Evolutionary conservation across 2,888 invertebrate species (phyloP), one percentile per base, ranked within the genome.

Genomic region (Tridacna gigas): DNA sequence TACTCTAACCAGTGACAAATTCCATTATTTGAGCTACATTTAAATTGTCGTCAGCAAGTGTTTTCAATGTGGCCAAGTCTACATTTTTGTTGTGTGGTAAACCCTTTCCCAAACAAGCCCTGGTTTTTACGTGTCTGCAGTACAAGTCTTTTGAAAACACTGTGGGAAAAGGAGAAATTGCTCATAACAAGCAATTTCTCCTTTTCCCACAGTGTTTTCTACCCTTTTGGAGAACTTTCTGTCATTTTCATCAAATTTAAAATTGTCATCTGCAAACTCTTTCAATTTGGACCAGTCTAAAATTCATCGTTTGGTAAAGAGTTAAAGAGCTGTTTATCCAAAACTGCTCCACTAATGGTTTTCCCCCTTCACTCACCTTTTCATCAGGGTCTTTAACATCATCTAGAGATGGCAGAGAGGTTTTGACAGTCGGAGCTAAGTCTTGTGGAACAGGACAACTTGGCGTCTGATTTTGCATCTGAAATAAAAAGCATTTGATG

Each of bases 381-480:
- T 93, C 93, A 61, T 90, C 91, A 20, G 91, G 91, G 75, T 92
- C 91, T 28, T 88, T 89, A 25, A 89, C 81, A 51, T 89, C 88
- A 79, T 92, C 92, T 20, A 93, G 82, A 37, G 92, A 92, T 0
- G 92, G 91, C 37, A 93, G 78, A n/a, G 93, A 91, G 15, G 91
- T 90, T 61, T 90, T 89, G 20, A 83, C 82, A 9, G 90, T 89
- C n/a, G 82, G 80, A 3, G 84, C 73, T 25, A 80, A 66, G 15
- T 81, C 79, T 73, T 80, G 66, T 20, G 84, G 78, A 47, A 80
- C 47, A 25, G 84, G 15, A 28, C 37, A 37, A 48, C 47, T 18
- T 13, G 67, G 7, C n/a, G 45, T n/a, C 20, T 67, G 67, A 11
- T 67, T 45, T 67, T 37, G 67, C 12, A 67, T 18, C 67, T 67